These are phyloP conservation scores for Sepioteuthis lessoniana DNA, from an alignment of 2,888 invertebrate species.

Conservation along the genomic window DNA sequence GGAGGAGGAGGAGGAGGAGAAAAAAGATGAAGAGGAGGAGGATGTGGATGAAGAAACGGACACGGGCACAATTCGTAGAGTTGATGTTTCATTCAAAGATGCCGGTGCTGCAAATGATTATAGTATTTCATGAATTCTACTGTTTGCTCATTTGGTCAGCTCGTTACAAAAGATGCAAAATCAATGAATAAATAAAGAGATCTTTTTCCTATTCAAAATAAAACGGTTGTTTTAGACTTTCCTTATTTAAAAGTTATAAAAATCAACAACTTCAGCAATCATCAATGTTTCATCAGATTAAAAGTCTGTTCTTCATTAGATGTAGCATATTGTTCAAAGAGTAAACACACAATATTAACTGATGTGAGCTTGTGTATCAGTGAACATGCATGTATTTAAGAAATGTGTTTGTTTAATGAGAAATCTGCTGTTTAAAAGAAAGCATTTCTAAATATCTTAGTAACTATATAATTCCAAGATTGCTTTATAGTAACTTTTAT, in stretches of 20 bases:
- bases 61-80: slow-evolving; percentile 21
- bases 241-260: neutral
- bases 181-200: neutral
- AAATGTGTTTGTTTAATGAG: too few relatives aligned
- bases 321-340: too few relatives aligned
- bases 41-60: neutral
- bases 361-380: too few relatives aligned
- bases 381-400: too few relatives aligned
- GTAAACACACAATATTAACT: too few relatives aligned
- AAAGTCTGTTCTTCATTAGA: neutral
- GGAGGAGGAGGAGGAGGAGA: neutral
- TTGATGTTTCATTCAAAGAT: neutral
- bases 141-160: neutral
- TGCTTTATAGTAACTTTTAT: too few relatives aligned
- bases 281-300: neutral
- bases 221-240: neutral
- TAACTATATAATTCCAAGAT: too few relatives aligned
- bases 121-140: neutral
- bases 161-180: neutral
- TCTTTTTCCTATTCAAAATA: neutral
- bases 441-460: too few relatives aligned
- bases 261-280: neutral
- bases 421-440: too few relatives aligned
- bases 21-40: neutral
- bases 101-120: neutral